Conservation (phyloP, 1,140 invertebrate species). For the Holotrichia oblita region DNA sequence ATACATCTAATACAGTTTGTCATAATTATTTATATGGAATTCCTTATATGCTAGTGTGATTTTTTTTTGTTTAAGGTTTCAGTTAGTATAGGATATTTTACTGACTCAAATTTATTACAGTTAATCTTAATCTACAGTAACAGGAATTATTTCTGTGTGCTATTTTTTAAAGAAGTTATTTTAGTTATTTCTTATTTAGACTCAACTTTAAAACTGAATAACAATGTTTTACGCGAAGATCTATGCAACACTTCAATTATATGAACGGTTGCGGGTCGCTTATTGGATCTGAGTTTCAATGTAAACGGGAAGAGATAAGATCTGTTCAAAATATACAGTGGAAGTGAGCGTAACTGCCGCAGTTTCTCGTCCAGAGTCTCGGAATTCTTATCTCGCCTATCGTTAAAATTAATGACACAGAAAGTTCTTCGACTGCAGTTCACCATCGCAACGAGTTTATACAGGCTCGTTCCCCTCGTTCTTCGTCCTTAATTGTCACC, state of each 20-base stretch:
- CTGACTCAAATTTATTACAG: too few relatives aligned
- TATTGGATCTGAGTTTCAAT: neutral
- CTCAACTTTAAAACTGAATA: too few relatives aligned
- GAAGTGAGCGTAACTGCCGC: neutral
- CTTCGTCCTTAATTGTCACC: neutral
- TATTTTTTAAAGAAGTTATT: too few relatives aligned
- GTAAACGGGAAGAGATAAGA: conserved; percentile 3
- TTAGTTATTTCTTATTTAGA: too few relatives aligned
- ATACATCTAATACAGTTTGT: too few relatives aligned
- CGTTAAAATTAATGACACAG: conserved; percentile 29
- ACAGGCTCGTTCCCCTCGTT: neutral
- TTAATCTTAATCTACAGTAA: too few relatives aligned
- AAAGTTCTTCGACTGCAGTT: conserved; percentile 9
- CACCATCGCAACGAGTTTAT: neutral
- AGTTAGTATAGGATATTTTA: too few relatives aligned
- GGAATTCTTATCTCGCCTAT: conserved; percentile 13
- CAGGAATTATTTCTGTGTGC: too few relatives aligned
- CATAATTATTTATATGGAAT: too few relatives aligned
- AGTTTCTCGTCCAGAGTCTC: neutral
- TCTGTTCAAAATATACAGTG: conserved; percentile 10
- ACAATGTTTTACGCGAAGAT: too few relatives aligned
- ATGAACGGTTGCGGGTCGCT: neutral
- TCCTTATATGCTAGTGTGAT: too few relatives aligned
- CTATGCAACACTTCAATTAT: neutral
- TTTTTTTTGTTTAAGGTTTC: too few relatives aligned